Percentiles rank a stretch among this genome's conserved stretches.
These are phyloP conservation scores for Gambelia wislizenii DNA, from an alignment of 2,797 vertebrate species.

Conservation along the genomic window DNA sequence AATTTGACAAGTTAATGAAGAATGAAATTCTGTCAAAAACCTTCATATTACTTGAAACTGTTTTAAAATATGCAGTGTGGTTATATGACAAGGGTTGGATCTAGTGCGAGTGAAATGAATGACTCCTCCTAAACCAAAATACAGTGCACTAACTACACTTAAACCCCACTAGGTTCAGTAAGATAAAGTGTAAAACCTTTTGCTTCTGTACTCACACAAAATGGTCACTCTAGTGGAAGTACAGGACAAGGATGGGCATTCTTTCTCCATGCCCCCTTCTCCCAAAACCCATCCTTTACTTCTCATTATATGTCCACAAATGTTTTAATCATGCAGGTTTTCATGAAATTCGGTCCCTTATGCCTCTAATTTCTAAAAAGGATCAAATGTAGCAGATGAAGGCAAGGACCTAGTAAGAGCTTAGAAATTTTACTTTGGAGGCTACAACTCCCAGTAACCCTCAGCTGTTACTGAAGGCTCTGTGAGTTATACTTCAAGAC, in stretches of 20 bases:
- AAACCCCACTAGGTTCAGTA: not conserved
- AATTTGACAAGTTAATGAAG: conserved; percentile 61
- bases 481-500: too few species aligned
- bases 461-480: too few species aligned
- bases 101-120: not conserved
- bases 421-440: too few species aligned
- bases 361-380: too few species aligned
- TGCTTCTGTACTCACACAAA: not conserved
- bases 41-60: fast-evolving
- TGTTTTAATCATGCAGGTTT: too few species aligned
- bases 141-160: not conserved
- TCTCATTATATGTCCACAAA: not conserved
- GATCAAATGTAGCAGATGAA: too few species aligned
- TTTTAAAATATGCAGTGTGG: not conserved
- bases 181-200: not conserved
- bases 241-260: not conserved
- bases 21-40: conserved; percentile 22
- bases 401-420: too few species aligned
- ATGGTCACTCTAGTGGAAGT: not conserved
- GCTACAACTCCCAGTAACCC: too few species aligned
- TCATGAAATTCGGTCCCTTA: too few species aligned
- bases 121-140: not conserved
- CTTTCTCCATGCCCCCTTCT: not conserved
- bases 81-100: not conserved
- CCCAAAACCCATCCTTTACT: not conserved